Conservation (phyloP, 2,113 vertebrate genomes). For the Emydocephalus ijimae region DNA sequence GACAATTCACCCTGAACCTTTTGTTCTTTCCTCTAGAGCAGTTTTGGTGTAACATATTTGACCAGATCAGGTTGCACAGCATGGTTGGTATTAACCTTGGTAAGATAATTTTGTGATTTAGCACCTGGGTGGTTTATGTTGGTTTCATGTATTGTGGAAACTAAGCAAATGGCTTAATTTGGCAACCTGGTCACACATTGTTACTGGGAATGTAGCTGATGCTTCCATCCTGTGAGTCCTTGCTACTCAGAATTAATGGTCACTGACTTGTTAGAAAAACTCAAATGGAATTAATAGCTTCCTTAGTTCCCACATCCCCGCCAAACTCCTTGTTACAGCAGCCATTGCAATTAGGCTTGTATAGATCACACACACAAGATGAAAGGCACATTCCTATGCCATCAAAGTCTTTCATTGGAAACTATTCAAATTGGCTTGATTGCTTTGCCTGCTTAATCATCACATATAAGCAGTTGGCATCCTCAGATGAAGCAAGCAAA, state of each 20-base stretch:
- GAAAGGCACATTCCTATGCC: neutral
- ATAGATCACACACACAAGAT: neutral
- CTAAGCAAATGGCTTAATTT: neutral
- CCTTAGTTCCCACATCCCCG: neutral
- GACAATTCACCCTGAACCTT: neutral
- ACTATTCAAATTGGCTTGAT: neutral
- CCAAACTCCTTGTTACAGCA: neutral
- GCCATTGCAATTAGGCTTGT: neutral
- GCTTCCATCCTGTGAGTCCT: neutral
- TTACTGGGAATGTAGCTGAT: neutral
- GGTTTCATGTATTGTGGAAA: neutral
- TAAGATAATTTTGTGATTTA: neutral
- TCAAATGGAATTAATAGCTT: neutral
- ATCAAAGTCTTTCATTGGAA: neutral
- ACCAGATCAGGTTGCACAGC: neutral
- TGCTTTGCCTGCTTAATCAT: conserved; percentile 2
- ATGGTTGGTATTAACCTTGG: neutral
- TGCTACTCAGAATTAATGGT: neutral
- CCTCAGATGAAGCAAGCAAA: neutral
- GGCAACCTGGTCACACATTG: neutral
- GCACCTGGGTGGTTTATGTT: neutral
- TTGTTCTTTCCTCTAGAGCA: neutral
- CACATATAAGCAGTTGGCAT: neutral
- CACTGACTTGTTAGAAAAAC: neutral
- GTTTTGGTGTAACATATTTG: neutral